Base-by-base conservation (phyloP, 1,140 invertebrate genomes). In the Sipha flava region DNA sequence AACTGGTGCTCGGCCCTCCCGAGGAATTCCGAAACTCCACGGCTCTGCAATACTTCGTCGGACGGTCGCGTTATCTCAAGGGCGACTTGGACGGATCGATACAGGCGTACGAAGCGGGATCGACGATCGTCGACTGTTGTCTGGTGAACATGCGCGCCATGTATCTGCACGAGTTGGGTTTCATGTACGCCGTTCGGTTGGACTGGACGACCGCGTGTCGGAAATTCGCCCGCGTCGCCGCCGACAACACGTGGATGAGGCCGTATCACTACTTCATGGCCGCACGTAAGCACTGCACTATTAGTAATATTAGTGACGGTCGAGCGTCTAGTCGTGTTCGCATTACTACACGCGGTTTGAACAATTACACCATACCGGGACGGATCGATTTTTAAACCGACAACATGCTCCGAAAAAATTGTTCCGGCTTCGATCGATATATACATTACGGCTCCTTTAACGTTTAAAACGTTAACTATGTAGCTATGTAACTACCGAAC, bases 251-350 rank as follows among this genome's bases (percentile, higher is more conserved):
- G 1, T 59, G 31, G 34, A 59, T 59, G 73, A 54, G 31, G 5
- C 45, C 34, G 31, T 77, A 77, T 43, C 73, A 77, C 29, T 77
- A 77, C 37, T 57, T 77, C 18, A 49, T 77, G 34, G 73, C 73
- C 7, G 18, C 21, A 14, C 21, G 73, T 77, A 40, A 57, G 21
- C 14, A 12, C 18, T 21, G n/a, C 4, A 21, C 37, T 4, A 40
- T 40, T 4, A n/a, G n/a, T n/a, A n/a, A n/a, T n/a, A n/a, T n/a
- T n/a, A n/a, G n/a, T n/a, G n/a, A n/a, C n/a, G n/a, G n/a, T n/a
- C n/a, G n/a, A n/a, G n/a, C n/a, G n/a, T n/a, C n/a, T n/a, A n/a
- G n/a, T n/a, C n/a, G n/a, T n/a, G n/a, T n/a, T n/a, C n/a, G n/a
- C n/a, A n/a, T n/a, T n/a, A n/a, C n/a, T n/a, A n/a, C n/a, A n/a